A percentile compares a stretch with the other conserved stretches of the same genome.
Evolutionary conservation across 1,140 invertebrate species (phyloP).

Genomic region (Heliconius melpomene): DNA sequence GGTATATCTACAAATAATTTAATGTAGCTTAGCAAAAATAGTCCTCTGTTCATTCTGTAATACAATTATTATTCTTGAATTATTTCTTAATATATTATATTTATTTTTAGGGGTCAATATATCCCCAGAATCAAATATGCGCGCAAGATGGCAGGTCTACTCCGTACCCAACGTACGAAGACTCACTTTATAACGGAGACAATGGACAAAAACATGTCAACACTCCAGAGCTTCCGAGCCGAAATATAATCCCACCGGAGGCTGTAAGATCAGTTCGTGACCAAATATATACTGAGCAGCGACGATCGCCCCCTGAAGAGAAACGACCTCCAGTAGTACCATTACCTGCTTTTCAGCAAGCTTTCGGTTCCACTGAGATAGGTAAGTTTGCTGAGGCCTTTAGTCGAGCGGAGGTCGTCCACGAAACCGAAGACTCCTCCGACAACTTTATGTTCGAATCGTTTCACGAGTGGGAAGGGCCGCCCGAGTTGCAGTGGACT

Average conservation of each 20-base stretch:
- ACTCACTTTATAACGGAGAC: conserved; percentile 53
- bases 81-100: background rate
- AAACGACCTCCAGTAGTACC: conserved; percentile 76
- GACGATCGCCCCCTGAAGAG: conserved; percentile 56
- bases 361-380: conserved; percentile 89
- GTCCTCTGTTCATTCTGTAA: no score
- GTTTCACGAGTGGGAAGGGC: conserved; percentile 70
- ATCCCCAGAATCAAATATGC: conserved; percentile 55
- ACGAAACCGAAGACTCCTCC: conserved; percentile 61
- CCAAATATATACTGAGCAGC: conserved; percentile 45
- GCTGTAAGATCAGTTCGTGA: conserved; percentile 46
- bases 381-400: conserved; percentile 85
- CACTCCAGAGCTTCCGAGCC: conserved; percentile 43
- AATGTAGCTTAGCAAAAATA: no score
- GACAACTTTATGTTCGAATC: conserved; percentile 67
- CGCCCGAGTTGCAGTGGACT: conserved; percentile 65
- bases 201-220: conserved; percentile 44
- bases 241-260: conserved; percentile 41
- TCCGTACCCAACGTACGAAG: conserved; percentile 63
- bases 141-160: conserved; percentile 62
- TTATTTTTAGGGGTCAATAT: conserved; percentile 50
- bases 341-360: conserved; percentile 88
- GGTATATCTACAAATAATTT: conserved; percentile 38
- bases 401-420: conserved; percentile 66
- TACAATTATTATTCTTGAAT: background rate